Evolutionary conservation across 1,140 invertebrate species (phyloP).

Genomic region (Geopemphigus sp.): DNA sequence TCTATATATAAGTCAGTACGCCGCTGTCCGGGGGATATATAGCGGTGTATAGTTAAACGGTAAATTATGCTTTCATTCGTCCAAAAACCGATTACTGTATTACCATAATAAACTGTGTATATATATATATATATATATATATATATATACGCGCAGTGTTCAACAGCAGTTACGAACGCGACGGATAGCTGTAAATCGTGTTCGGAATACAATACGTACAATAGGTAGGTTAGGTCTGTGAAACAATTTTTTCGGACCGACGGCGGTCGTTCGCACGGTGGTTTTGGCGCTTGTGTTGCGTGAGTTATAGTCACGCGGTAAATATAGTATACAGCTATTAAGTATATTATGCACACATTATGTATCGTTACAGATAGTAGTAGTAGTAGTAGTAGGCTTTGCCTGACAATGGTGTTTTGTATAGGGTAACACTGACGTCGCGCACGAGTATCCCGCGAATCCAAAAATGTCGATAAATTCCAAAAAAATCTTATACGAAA

Average conservation of each 20-base stretch:
- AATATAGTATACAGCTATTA: background rate
- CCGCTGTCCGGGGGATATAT: background rate
- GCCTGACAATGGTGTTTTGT: too few species aligned
- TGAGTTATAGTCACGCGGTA: background rate
- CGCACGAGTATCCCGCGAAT: too few species aligned
- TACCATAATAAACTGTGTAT: constrained; percentile 25
- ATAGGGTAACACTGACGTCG: too few species aligned
- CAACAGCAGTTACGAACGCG: too few species aligned
- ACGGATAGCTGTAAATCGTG: background rate
- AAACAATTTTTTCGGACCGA: background rate
- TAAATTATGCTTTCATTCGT: constrained; percentile 4
- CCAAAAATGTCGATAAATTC: too few species aligned
- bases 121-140: too few species aligned
- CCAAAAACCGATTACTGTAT: constrained; percentile 3
- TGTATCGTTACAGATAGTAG: too few species aligned
- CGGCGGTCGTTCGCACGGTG: background rate
- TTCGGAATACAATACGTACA: background rate
- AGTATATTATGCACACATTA: too few species aligned
- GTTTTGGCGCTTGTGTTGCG: constrained; percentile 8
- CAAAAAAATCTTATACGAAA: too few species aligned
- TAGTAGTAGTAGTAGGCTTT: too few species aligned
- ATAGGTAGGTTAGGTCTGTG: background rate
- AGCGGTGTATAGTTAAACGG: background rate
- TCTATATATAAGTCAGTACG: background rate
- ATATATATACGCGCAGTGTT: background rate